Evolutionary conservation across 2,113 vertebrate genomes (phyloP), one percentile per base, ranked within the genome.

Genomic region (Psophia crepitans): DNA sequence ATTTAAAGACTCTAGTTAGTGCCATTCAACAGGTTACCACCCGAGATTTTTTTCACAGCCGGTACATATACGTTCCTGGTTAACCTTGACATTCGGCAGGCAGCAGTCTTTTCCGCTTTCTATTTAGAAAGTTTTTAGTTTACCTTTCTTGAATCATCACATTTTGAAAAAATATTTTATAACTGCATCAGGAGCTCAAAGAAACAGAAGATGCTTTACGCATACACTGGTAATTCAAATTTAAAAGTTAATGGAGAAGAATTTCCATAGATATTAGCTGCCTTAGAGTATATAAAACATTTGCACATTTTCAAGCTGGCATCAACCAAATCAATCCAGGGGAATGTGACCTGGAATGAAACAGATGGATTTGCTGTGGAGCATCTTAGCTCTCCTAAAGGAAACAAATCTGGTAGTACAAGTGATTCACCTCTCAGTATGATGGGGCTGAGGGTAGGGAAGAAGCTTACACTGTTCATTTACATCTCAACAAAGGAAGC

Each of bases 11-110:
- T 73, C 27, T 8, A 19, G 76, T 54, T 48, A 84, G 61, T 4
- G 6, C 69, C 69, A 82, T 49, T 93, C 95, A 95, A 94, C 90
- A 97, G 87, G 91, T 84, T 85, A 65, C 48, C 69, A 48, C 6
- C 9, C 39, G 53, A 17, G 23, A 69, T 69, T 91, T 84, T 39
- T 84, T 84, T 65, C 48, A 18, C 0, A 2, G 37, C 23, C 21
- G 44, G 15, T 12, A 8, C 15, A 95, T 84, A 73, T 3, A 44
- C 0, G 0, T 17, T 76, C 49, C 65, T 27, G 44, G 54, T 39
- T 82, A 91, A 71, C 35, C 54, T 24, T 84, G 28, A 70, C 24
- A 24, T 54, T 49, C 64, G 48, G 54, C 41, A 30, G 3, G 14
- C 26, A 75, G 39, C 48, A 65, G 15, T 24, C 16, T 82, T 63